Evolutionary conservation across 2,113 vertebrate genomes (phyloP).

Genomic region (Shinisaurus crocodilurus): DNA sequence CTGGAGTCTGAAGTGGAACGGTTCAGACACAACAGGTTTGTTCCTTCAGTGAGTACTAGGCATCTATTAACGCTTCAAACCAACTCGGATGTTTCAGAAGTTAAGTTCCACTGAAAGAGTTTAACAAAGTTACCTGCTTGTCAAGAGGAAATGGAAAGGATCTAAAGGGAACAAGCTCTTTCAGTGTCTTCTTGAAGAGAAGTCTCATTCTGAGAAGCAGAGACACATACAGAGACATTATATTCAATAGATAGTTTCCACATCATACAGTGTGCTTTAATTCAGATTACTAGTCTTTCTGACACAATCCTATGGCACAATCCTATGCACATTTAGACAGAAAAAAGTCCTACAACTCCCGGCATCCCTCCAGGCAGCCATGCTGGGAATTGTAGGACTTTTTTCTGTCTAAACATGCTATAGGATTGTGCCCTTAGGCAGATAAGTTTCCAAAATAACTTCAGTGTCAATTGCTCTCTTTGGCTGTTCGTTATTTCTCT

Average conservation of each 20-base stretch:
- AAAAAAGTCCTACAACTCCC: no score
- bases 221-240: background rate
- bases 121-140: background rate
- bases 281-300: background rate
- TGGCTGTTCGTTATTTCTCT: background rate
- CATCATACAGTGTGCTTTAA: background rate
- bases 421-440: background rate
- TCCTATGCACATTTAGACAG: no score
- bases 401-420: no score
- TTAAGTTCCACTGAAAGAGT: background rate
- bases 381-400: no score
- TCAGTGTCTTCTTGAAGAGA: background rate
- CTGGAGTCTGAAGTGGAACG: background rate
- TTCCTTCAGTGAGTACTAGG: background rate
- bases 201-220: background rate
- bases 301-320: no score
- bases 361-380: no score
- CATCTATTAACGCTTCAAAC: background rate
- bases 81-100: background rate
- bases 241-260: background rate
- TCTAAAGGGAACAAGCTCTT: background rate
- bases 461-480: background rate
- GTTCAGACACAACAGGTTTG: background rate
- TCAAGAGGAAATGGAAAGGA: background rate
- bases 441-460: slow-evolving; percentile 20